These are phyloP conservation scores for Aleiodes testaceus DNA, from an alignment of 2,888 invertebrate genomes.

Conservation along the genomic window DNA sequence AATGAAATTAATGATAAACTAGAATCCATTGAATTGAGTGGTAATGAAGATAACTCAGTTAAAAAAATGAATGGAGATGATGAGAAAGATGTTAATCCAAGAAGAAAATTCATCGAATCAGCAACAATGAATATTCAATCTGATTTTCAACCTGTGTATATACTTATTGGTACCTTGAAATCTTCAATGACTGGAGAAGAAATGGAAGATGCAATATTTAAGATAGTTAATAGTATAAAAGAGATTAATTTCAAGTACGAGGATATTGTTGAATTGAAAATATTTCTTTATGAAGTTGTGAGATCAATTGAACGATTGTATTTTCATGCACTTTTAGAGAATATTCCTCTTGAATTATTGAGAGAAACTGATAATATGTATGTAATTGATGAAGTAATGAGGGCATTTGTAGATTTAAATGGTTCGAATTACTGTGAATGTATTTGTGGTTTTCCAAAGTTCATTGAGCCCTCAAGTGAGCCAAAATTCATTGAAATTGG, in stretches of 20 bases:
- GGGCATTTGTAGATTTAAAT: slow-evolving; percentile 77
- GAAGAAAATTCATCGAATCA: slow-evolving; percentile 46
- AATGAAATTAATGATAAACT: slow-evolving; percentile 25
- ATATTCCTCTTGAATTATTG: slow-evolving; percentile 55
- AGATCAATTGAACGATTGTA: slow-evolving; percentile 63
- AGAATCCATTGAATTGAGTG: slow-evolving; percentile 31
- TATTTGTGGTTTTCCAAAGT: slow-evolving; percentile 78
- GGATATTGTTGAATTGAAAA: slow-evolving; percentile 55
- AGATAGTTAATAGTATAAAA: slow-evolving; percentile 55
- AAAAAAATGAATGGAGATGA: slow-evolving; percentile 37
- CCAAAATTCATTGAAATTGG: slow-evolving; percentile 76
- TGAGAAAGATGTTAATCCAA: background rate
- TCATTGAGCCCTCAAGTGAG: slow-evolving; percentile 73
- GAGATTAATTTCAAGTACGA: slow-evolving; percentile 57
- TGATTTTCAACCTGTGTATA: slow-evolving; percentile 59
- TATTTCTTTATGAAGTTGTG: slow-evolving; percentile 61
- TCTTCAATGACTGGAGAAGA: slow-evolving; percentile 53
- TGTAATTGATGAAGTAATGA: slow-evolving; percentile 66
- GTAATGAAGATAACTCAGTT: slow-evolving; percentile 19
- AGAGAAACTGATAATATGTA: slow-evolving; percentile 51
- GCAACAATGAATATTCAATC: slow-evolving; percentile 54
- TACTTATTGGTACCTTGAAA: slow-evolving; percentile 53
- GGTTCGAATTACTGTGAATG: slow-evolving; percentile 73
- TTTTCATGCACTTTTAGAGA: slow-evolving; percentile 65
- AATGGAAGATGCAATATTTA: slow-evolving; percentile 56